These are phyloP conservation scores for Neogale vison DNA, from an alignment of 2,113 vertebrate species.

Conservation along the genomic window DNA sequence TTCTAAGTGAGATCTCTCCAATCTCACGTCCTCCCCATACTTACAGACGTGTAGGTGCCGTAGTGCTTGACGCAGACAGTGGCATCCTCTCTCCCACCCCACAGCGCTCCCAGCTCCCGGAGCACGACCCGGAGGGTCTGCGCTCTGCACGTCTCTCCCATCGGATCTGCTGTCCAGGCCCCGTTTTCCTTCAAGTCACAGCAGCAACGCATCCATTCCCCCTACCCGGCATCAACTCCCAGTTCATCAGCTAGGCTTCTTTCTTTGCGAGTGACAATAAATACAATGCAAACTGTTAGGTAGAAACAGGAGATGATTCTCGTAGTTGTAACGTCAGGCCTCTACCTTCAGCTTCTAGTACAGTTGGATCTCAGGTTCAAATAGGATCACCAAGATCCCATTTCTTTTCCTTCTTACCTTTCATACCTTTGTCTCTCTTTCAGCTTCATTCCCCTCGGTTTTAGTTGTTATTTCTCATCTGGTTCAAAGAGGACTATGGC, in stretches of 20 bases:
- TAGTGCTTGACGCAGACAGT: neutral
- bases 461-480: neutral
- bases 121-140: neutral
- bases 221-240: neutral
- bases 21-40: neutral
- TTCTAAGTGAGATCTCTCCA: neutral
- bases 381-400: neutral
- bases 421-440: neutral
- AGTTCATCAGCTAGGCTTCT: neutral
- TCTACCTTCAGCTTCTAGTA: neutral
- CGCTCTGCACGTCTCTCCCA: neutral
- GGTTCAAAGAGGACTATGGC: neutral
- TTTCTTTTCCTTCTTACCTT: neutral
- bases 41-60: neutral
- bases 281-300: neutral
- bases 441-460: neutral
- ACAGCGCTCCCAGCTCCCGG: fast-evolving
- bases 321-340: neutral
- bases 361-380: neutral
- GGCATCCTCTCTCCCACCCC: neutral
- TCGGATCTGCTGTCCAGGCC: neutral
- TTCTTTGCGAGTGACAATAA: neutral
- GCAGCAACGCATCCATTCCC: neutral
- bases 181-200: neutral
- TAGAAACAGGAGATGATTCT: neutral